Conservation (phyloP, 2,113 vertebrate genomes). For the Ahaetulla prasina region DNA sequence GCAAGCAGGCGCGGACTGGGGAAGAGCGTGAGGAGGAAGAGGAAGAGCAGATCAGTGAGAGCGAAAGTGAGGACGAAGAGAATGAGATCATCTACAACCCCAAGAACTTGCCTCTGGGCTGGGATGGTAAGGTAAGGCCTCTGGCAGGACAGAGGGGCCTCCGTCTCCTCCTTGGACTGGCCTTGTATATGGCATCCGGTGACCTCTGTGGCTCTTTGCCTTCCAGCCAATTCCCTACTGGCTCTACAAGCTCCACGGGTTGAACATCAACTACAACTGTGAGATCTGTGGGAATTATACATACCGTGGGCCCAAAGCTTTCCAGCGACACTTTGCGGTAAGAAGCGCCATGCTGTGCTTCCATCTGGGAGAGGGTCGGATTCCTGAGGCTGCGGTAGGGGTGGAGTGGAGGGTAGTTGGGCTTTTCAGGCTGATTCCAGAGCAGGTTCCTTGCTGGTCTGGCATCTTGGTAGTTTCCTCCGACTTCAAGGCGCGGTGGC, state of each 20-base stretch:
- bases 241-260: conserved; percentile 92
- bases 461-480: not conserved
- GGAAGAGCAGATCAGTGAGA: conserved; percentile 96
- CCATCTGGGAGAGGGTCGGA: not conserved
- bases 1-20: conserved; percentile 95
- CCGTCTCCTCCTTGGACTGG: not conserved
- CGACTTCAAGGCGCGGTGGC: too few species aligned
- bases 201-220: not conserved
- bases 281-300: conserved; percentile 99
- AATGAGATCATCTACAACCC: conserved; percentile 99
- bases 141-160: not conserved
- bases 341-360: conserved; percentile 33
- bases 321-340: conserved; percentile 91
- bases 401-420: not conserved
- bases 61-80: conserved; percentile 96
- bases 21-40: conserved; percentile 97
- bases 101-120: conserved; percentile 95
- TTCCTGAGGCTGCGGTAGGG: not conserved
- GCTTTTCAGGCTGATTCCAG: not conserved
- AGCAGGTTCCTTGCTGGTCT: fast-evolving
- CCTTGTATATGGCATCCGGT: not conserved
- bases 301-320: conserved; percentile 95
- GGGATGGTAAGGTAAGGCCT: conserved; percentile 90
- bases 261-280: conserved; percentile 99
- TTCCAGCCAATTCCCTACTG: conserved; percentile 94